phyloP scores from a whole-genome alignment of 2,888 invertebrate species.

The Seira ritae region DNA sequence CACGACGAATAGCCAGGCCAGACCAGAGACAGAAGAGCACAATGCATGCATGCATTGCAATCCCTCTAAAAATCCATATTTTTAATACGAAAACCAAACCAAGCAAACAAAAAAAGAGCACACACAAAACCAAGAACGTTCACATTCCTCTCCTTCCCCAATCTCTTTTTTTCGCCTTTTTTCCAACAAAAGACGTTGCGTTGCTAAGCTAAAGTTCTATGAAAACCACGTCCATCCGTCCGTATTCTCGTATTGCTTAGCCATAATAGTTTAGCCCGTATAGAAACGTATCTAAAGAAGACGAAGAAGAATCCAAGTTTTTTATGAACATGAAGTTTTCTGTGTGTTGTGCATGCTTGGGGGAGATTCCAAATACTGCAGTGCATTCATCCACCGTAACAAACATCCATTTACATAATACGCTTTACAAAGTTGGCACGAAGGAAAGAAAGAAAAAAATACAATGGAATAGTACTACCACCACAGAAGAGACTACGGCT shows the following conservation, averaged over 20 bases:
- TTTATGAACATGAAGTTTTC: not conserved
- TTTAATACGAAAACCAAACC: slow-evolving; percentile 22
- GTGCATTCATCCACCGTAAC: slow-evolving; percentile 33
- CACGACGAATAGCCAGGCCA: too few relatives aligned
- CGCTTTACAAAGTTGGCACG: slow-evolving; percentile 4
- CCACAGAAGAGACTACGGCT: not conserved
- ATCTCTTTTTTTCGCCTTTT: slow-evolving; percentile 20
- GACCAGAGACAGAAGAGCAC: slow-evolving; percentile 1
- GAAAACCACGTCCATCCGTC: not conserved
- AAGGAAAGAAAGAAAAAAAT: not conserved
- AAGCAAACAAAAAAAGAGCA: slow-evolving; percentile 17
- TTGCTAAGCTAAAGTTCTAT: slow-evolving; percentile 23
- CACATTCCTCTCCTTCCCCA: slow-evolving; percentile 44
- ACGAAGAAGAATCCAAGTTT: slow-evolving; percentile 9
- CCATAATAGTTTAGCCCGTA: too few relatives aligned
- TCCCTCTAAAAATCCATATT: slow-evolving; percentile 20
- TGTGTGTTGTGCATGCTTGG: not conserved
- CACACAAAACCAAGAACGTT: slow-evolving; percentile 21
- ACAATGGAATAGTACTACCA: not conserved
- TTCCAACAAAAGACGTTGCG: slow-evolving; percentile 42
- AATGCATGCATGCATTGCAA: slow-evolving; percentile 43
- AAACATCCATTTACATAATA: slow-evolving; percentile 44
- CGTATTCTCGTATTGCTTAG: not conserved
- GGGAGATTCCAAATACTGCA: slow-evolving; percentile 37
- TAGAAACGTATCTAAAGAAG: not conserved